Conservation (phyloP, 2,888 invertebrate species). For the Acleris literana region DNA sequence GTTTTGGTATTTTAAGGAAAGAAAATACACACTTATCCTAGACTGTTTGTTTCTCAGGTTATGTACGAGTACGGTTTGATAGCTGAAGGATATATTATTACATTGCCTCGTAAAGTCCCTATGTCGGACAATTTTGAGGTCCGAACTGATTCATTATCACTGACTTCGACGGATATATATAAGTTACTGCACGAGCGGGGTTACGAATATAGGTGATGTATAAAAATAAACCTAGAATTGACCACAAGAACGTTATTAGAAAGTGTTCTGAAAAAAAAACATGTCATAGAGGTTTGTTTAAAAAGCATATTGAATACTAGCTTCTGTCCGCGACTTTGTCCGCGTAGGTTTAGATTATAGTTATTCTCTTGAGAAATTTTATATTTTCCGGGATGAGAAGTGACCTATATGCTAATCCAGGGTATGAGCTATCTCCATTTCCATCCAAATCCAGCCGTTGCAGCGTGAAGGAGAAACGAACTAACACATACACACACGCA, state of each 20-base stretch:
- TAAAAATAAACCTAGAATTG: neutral
- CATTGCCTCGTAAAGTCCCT: neutral
- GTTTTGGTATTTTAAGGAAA: neutral
- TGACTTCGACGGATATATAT: slow-evolving; percentile 21
- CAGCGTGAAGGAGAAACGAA: too few species aligned
- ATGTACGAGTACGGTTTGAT: slow-evolving; percentile 20
- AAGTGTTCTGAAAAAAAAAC: neutral
- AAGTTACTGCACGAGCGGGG: slow-evolving; percentile 32
- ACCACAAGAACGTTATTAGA: neutral
- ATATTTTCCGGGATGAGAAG: too few species aligned
- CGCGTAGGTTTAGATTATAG: too few species aligned
- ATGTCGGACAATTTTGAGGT: neutral
- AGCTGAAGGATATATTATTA: slow-evolving; percentile 21
- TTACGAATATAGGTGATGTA: slow-evolving; percentile 27
- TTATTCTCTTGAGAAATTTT: too few species aligned
- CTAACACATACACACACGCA: too few species aligned
- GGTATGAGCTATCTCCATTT: too few species aligned
- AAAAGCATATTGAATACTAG: too few species aligned
- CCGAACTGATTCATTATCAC: slow-evolving; percentile 5
- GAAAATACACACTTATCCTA: neutral
- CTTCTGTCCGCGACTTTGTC: too few species aligned
- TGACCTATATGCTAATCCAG: too few species aligned
- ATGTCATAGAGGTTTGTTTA: too few species aligned
- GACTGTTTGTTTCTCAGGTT: slow-evolving; percentile 11
- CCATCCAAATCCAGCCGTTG: too few species aligned